These are phyloP conservation scores for Perca flavescens DNA, from an alignment of 2,113 vertebrate species.

Conservation along the genomic window DNA sequence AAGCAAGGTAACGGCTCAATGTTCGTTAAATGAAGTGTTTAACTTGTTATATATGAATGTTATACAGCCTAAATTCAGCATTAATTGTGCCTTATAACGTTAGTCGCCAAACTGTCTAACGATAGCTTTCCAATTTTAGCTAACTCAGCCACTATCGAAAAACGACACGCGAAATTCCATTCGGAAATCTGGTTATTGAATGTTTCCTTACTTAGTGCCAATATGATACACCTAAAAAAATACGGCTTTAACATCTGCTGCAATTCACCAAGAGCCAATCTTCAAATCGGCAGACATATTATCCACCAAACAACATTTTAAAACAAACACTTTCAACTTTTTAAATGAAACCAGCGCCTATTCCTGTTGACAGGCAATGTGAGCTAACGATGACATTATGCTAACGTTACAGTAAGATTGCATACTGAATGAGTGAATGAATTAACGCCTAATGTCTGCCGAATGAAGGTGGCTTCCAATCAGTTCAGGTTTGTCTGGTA, in stretches of 20 bases:
- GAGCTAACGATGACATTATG: neutral
- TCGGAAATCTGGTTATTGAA: neutral
- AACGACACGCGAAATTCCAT: neutral
- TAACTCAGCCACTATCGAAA: neutral
- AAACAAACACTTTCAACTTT: neutral
- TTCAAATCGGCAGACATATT: neutral
- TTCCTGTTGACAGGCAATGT: neutral
- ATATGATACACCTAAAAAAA: neutral
- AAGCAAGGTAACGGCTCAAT: constrained; percentile 24
- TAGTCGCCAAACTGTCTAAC: neutral
- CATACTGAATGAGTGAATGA: neutral
- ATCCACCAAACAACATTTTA: neutral
- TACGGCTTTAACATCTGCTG: neutral
- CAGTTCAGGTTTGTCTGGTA: neutral
- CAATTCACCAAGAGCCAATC: fast-evolving
- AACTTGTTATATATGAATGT: neutral
- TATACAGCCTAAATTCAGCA: neutral
- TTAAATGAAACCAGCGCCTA: neutral
- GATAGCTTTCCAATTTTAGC: neutral
- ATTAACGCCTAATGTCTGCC: neutral
- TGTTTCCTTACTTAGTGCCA: neutral
- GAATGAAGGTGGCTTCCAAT: neutral
- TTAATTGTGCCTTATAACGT: neutral
- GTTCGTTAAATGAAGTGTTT: neutral
- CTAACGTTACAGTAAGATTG: neutral